Conservation (phyloP, 2,797 vertebrate genomes). For the Allobates femoralis region DNA sequence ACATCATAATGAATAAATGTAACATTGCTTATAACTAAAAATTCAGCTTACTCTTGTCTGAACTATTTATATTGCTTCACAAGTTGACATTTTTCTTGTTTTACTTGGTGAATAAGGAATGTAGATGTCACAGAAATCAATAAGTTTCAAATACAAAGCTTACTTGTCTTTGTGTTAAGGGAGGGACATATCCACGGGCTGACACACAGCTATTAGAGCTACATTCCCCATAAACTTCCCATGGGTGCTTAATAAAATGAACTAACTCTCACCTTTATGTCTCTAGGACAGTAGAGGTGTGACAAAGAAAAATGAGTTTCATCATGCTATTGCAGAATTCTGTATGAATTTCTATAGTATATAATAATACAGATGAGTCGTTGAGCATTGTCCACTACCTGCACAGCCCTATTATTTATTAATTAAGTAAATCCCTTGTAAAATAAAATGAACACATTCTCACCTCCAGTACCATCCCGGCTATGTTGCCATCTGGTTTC, state of each 20-base stretch:
- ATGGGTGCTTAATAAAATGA: neutral
- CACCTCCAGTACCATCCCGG: no score
- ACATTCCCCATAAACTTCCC: neutral
- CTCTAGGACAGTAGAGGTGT: neutral
- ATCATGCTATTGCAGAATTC: neutral
- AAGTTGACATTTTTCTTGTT: neutral
- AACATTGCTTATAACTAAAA: neutral
- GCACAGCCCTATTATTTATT: no score
- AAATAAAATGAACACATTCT: no score
- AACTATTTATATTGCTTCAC: neutral
- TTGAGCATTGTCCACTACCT: no score
- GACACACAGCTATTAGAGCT: neutral
- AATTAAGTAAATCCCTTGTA: no score
- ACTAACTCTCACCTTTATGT: neutral
- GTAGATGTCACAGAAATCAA: neutral
- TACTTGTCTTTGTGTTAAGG: neutral
- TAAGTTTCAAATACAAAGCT: neutral
- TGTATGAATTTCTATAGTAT: neutral
- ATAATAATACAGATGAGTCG: no score
- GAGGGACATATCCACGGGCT: neutral
- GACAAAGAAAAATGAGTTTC: neutral
- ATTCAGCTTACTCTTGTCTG: neutral
- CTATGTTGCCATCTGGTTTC: no score
- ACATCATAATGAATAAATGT: neutral
- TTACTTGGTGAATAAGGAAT: conserved; percentile 2